A percentile compares a stretch with the other conserved stretches of the same genome.
Conservation (phyloP, 2,797 vertebrate species). For the Thalassophryne amazonica region DNA sequence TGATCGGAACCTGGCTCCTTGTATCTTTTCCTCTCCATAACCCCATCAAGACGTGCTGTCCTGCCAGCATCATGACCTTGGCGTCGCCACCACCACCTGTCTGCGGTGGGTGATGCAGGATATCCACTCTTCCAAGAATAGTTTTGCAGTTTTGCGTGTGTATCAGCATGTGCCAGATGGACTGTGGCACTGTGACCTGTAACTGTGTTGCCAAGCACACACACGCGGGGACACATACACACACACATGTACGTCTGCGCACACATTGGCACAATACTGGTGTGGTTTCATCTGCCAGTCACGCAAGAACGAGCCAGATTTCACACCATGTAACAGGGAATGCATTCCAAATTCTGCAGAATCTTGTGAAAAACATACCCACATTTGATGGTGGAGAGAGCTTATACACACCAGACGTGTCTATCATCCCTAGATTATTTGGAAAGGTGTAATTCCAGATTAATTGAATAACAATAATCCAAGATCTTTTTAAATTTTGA, state of each 20-base stretch:
- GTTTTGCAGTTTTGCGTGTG: conserved; percentile 1
- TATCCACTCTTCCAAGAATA: conserved; percentile 18
- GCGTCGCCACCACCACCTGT: conserved; percentile 6
- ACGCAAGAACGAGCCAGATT: conserved; percentile 34
- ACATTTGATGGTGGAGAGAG: not conserved
- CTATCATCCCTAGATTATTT: conserved; percentile 36
- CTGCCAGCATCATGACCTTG: conserved; percentile 21
- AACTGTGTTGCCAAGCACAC: conserved; percentile 20
- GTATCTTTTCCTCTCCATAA: conserved; percentile 17
- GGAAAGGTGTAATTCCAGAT: conserved; percentile 44
- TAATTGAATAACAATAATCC: conserved; percentile 37
- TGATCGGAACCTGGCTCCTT: not conserved
- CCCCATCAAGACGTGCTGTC: not conserved
- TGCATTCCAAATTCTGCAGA: conserved; percentile 9
- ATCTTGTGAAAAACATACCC: conserved; percentile 23
- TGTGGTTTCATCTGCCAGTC: conserved; percentile 37
- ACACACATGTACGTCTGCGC: not conserved
- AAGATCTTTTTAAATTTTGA: conserved; percentile 10
- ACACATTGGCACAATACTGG: conserved; percentile 7
- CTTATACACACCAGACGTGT: not conserved
- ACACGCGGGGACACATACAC: conserved; percentile 1
- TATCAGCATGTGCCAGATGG: conserved; percentile 47
- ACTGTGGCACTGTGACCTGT: conserved; percentile 42
- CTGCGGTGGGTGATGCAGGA: not conserved
- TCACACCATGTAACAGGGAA: conserved; percentile 37